Conservation (phyloP, 2,797 vertebrate species). For the Aplochiton taeniatus region DNA sequence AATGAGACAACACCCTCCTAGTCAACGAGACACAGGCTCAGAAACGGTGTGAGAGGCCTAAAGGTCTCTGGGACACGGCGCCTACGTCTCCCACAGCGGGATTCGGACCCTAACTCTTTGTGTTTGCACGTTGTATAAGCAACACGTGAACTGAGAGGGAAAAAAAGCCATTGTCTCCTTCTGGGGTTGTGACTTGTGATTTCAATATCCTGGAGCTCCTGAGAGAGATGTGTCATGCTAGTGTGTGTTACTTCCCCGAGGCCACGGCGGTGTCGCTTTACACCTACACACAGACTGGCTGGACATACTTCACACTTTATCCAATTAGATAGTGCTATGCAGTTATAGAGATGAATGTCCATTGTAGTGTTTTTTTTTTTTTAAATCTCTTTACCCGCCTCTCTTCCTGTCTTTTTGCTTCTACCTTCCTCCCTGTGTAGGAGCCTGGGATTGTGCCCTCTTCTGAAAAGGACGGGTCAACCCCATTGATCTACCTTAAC, state of each 20-base stretch:
- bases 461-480: constrained; percentile 19
- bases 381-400: background rate
- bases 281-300: constrained; percentile 12
- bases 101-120: constrained; percentile 54
- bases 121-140: constrained; percentile 56
- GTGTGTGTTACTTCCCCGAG: constrained; percentile 60
- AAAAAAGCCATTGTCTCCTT: constrained; percentile 60
- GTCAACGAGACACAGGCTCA: too few species aligned
- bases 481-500: constrained; percentile 7
- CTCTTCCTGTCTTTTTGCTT: background rate
- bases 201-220: constrained; percentile 61
- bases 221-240: constrained; percentile 51
- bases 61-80: constrained; percentile 48
- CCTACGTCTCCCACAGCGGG: constrained; percentile 50
- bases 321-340: background rate
- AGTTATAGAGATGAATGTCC: constrained; percentile 2
- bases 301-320: too few species aligned
- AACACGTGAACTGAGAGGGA: constrained; percentile 53
- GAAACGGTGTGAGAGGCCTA: constrained; percentile 55
- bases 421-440: background rate
- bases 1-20: background rate
- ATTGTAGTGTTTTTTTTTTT: constrained; percentile 13
- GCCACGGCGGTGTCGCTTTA: constrained; percentile 47
- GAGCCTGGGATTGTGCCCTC: constrained; percentile 11
- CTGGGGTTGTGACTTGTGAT: constrained; percentile 65